Evolutionary conservation across 2,888 invertebrate species (phyloP), one percentile per base, ranked within the genome.

Genomic region (Antheraea yamamai): DNA sequence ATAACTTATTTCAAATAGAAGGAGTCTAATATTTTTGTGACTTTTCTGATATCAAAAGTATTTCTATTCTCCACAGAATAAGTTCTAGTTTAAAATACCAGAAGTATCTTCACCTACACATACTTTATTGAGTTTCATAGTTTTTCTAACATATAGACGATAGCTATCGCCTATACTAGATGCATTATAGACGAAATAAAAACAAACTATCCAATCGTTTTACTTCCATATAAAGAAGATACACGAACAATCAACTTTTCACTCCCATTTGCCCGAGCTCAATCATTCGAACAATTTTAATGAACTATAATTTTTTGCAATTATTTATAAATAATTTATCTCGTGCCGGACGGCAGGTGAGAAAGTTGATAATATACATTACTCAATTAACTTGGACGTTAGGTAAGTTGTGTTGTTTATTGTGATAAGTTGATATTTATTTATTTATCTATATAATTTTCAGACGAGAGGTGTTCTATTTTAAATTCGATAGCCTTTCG

Each of bases 321-420:
- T 61, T 71, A 70, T 75, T 72, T 72, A 75, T 75, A 61, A 75
- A 75, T 75, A 58, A 75, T 75, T 72, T 72, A 75, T 75, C 58
- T 72, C 39, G 61, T 61, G 51, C 14, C 20, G 20, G 0, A 14
- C 20, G 74, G 72, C 74, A 75, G 72, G 72, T 75, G 74, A 72
- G 74, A 61, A 75, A 75, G 72, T 75, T 70, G 20, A 39, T 39
- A 70, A 39, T 70, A 70, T 70, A 39, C 39, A 70, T 39, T 20
- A 20, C 35, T 70, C 39, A 61, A 72, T 72, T 75, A 75, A 75
- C 39, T 71, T 61, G 61, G 39, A 61, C 72, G 61, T 71, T 72
- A 70, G 39, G 3, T 35, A 70, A 20, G n/a, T n/a, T n/a, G n/a
- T n/a, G n/a, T n/a, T n/a, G n/a, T n/a, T n/a, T n/a, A n/a, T n/a